Conservation (phyloP, 2,888 invertebrate species). For the Glaucopsyche alexis region DNA sequence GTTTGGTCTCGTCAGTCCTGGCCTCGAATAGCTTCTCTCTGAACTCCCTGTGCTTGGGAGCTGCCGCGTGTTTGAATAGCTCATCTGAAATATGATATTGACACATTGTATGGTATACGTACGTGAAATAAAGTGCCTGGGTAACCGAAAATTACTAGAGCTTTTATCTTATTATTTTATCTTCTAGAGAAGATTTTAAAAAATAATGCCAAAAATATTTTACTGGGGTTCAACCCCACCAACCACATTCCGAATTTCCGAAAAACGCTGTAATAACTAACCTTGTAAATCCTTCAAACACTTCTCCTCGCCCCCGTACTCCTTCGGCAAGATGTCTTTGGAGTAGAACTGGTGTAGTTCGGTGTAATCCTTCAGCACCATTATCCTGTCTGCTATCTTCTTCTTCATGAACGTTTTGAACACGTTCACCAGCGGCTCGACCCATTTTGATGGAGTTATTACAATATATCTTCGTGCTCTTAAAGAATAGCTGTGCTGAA, state of each 20-base stretch:
- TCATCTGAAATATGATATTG: neutral
- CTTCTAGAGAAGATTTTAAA: too few species aligned
- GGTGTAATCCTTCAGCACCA: neutral
- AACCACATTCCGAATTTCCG: too few species aligned
- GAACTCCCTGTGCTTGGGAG: neutral
- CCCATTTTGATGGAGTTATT: constrained; percentile 1
- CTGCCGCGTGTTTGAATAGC: neutral
- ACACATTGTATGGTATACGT: too few species aligned
- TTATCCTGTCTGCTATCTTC: neutral
- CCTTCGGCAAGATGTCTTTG: neutral
- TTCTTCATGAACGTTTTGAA: neutral
- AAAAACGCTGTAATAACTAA: too few species aligned
- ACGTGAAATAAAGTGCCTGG: too few species aligned
- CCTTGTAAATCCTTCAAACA: constrained; percentile 12
- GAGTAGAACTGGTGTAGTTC: neutral
- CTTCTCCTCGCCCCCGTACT: constrained; percentile 15
- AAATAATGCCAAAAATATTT: too few species aligned
- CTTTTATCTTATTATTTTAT: too few species aligned
- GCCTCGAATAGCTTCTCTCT: neutral
- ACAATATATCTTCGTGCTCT: neutral
- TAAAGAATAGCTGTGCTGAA: constrained; percentile 12
- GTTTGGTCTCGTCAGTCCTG: neutral
- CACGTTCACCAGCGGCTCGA: neutral
- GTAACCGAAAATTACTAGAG: too few species aligned
- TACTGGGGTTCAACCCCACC: too few species aligned